A percentile compares a stretch with the other conserved stretches of the same genome.
Conservation (phyloP, 2,113 vertebrate species). For the Strix uralensis region DNA sequence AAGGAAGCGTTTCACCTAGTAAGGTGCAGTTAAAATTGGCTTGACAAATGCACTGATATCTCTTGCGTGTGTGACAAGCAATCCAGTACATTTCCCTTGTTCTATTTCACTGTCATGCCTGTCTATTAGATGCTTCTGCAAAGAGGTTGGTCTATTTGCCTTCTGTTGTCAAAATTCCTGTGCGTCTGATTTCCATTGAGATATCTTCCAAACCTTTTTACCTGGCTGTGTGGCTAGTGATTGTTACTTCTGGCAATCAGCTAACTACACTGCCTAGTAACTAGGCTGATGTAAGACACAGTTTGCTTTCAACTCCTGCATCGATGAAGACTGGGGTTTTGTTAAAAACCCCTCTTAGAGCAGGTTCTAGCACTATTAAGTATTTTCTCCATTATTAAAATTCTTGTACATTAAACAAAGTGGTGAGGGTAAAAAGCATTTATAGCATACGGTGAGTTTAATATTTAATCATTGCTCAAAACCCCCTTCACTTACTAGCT, state of each 20-base stretch:
- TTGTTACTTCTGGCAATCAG: conserved; percentile 84
- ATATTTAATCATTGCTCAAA: background rate
- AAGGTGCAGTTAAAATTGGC: background rate
- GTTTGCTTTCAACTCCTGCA: background rate
- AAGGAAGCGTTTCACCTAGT: too few species aligned
- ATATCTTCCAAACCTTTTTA: conserved; percentile 68
- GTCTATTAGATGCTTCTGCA: background rate
- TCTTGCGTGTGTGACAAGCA: background rate
- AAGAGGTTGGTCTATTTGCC: background rate
- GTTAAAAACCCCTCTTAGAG: background rate
- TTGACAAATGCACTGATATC: background rate
- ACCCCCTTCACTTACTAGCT: background rate
- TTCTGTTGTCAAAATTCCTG: background rate
- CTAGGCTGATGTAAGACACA: conserved; percentile 68
- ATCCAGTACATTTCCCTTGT: rapidly evolving
- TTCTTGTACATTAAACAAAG: background rate
- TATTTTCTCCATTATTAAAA: background rate
- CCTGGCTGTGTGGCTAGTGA: conserved; percentile 92
- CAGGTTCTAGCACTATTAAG: background rate
- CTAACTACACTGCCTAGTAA: conserved; percentile 93
- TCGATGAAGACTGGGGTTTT: background rate
- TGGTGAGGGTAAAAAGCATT: background rate
- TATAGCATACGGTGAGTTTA: background rate
- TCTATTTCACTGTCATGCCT: background rate
- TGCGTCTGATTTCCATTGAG: background rate